phyloP scores from a whole-genome alignment of 2,113 vertebrate species.

The Nansenia antarctica region DNA sequence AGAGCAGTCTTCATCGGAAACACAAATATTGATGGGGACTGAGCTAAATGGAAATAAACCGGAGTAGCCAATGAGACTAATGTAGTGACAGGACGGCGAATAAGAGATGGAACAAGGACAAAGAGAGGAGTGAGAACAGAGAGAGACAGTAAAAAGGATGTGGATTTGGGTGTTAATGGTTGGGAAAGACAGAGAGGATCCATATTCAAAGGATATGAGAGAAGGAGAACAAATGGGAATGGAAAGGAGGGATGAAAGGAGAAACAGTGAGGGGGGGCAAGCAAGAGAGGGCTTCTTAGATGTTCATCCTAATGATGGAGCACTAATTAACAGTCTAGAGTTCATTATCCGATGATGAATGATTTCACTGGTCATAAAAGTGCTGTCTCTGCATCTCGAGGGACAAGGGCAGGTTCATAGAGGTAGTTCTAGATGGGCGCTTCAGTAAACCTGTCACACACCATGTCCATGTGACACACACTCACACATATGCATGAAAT shows the following conservation, averaged over 20 bases:
- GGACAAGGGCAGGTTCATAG: slow-evolving; percentile 34
- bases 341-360: slow-evolving; percentile 66
- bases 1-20: slow-evolving; percentile 40
- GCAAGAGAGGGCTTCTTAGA: slow-evolving; percentile 43
- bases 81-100: slow-evolving; percentile 49
- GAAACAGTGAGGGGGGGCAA: not conserved
- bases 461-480: not conserved
- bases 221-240: slow-evolving; percentile 27
- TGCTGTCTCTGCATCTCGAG: slow-evolving; percentile 49
- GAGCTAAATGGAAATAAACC: slow-evolving; percentile 31
- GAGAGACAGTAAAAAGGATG: not conserved
- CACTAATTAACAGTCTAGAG: slow-evolving; percentile 71
- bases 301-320: slow-evolving; percentile 33
- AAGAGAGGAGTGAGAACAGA: slow-evolving; percentile 1
- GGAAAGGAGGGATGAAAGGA: not conserved
- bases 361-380: slow-evolving; percentile 69
- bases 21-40: slow-evolving; percentile 41
- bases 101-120: slow-evolving; percentile 27
- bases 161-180: not conserved
- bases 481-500: not conserved
- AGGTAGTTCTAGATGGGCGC: too few relatives aligned
- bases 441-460: slow-evolving; percentile 65
- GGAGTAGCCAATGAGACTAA: slow-evolving; percentile 49
- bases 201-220: not conserved
- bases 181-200: not conserved